Conservation (phyloP, 2,113 vertebrate genomes). For the Speoplatyrhinus poulsoni region DNA sequence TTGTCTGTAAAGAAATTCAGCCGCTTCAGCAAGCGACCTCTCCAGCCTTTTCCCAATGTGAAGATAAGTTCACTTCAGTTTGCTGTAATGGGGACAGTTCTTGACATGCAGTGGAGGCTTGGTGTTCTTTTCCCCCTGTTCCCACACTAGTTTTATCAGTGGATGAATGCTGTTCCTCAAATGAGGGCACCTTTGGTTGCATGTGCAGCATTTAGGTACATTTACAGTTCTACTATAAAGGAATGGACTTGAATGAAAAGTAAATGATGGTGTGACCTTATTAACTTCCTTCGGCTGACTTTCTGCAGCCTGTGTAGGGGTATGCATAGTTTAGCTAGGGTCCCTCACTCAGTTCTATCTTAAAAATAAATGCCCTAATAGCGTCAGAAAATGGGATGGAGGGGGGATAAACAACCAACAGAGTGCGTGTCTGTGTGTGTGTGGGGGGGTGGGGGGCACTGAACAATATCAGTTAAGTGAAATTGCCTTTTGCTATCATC, state of each 20-base stretch:
- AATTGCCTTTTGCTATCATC: conserved; percentile 6
- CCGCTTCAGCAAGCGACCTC: conserved; percentile 27
- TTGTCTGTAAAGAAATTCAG: conserved; percentile 33
- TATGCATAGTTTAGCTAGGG: no score
- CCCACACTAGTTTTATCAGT: conserved; percentile 33
- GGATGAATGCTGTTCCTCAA: conserved; percentile 22
- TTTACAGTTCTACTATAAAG: no score
- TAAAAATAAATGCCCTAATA: no score
- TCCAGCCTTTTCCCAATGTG: conserved; percentile 22
- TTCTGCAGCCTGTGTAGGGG: no score
- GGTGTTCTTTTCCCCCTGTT: conserved; percentile 38
- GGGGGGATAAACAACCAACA: no score
- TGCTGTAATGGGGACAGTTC: conserved; percentile 37
- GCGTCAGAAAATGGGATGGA: no score
- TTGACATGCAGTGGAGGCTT: conserved; percentile 40
- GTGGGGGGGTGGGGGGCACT: background rate
- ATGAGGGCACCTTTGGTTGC: background rate
- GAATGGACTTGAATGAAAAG: no score
- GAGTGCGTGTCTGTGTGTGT: no score
- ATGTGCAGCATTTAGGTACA: no score
- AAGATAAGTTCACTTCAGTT: conserved; percentile 46
- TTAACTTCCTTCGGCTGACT: no score
- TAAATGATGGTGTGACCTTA: no score
- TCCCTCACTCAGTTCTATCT: no score
- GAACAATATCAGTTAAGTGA: conserved; percentile 12